Conservation (phyloP, 2,113 vertebrate species). For the Lycocorax pyrrhopterus region DNA sequence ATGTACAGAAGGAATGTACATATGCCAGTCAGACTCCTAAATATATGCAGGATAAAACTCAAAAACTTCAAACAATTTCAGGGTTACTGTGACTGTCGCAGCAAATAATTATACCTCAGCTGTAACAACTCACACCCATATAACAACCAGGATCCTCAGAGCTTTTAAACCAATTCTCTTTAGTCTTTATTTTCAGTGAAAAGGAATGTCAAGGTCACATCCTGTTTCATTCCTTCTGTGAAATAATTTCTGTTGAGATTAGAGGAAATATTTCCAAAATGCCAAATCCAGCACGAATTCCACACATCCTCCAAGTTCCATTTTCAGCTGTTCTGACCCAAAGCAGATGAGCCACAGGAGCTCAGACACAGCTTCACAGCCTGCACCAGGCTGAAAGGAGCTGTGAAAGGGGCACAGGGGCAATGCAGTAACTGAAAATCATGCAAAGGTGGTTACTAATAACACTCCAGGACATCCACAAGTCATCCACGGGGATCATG, state of each 20-base stretch:
- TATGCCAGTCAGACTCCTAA: background rate
- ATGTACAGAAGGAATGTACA: background rate
- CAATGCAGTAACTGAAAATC: background rate
- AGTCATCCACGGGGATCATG: background rate
- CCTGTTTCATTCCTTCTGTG: background rate
- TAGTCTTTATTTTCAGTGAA: background rate
- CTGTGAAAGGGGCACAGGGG: background rate
- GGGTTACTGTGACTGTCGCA: background rate
- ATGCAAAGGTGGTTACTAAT: background rate
- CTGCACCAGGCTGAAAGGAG: background rate
- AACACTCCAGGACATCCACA: background rate
- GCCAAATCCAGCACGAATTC: background rate
- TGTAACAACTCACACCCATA: background rate
- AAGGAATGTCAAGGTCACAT: slow-evolving; percentile 1
- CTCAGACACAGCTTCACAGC: background rate
- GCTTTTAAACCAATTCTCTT: background rate
- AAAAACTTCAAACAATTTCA: slow-evolving; percentile 2
- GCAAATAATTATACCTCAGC: background rate
- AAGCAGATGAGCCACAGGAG: background rate
- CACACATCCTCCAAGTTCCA: background rate
- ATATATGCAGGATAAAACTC: background rate
- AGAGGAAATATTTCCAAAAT: background rate
- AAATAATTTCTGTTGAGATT: background rate
- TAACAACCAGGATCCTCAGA: background rate
- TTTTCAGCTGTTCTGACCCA: background rate